phyloP scores from a whole-genome alignment of 2,888 invertebrate species.

The Lissonota sp. region DNA sequence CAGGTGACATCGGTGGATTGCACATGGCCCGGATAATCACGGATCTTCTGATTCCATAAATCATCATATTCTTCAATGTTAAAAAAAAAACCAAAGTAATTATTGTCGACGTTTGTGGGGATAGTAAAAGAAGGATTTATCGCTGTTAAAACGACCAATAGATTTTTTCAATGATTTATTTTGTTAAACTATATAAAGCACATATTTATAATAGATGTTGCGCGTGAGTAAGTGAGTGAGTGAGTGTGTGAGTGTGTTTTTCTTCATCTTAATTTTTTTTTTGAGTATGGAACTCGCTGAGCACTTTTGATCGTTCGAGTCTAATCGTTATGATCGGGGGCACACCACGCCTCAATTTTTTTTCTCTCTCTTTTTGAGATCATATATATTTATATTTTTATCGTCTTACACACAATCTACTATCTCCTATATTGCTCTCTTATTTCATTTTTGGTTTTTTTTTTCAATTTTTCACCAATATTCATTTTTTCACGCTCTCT shows the following conservation, averaged over 20 bases:
- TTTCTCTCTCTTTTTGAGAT: constrained; percentile 39
- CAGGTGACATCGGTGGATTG: constrained; percentile 67
- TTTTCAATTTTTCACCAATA: constrained; percentile 13
- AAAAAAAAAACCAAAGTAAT: constrained; percentile 16
- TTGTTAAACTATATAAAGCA: constrained; percentile 80
- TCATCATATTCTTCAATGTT: background rate
- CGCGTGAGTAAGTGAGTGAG: constrained; percentile 75
- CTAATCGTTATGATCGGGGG: constrained; percentile 70
- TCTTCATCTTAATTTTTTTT: constrained; percentile 28
- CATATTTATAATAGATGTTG: constrained; percentile 78
- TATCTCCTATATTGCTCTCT: constrained; percentile 62
- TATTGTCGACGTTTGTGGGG: background rate
- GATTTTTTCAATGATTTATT: constrained; percentile 76
- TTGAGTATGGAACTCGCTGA: constrained; percentile 73
- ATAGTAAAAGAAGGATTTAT: constrained; percentile 29
- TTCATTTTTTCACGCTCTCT: constrained; percentile 21
- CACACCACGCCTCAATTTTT: constrained; percentile 37
- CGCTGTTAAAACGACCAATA: constrained; percentile 20
- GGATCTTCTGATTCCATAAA: constrained; percentile 78
- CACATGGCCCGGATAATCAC: constrained; percentile 75
- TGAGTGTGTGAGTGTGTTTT: constrained; percentile 71
- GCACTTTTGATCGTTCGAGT: constrained; percentile 74
- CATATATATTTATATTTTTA: constrained; percentile 37
- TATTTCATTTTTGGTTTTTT: constrained; percentile 20
- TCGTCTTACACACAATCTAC: constrained; percentile 55